Base-by-base conservation (phyloP, 2,113 vertebrate genomes). In the Parus major region DNA sequence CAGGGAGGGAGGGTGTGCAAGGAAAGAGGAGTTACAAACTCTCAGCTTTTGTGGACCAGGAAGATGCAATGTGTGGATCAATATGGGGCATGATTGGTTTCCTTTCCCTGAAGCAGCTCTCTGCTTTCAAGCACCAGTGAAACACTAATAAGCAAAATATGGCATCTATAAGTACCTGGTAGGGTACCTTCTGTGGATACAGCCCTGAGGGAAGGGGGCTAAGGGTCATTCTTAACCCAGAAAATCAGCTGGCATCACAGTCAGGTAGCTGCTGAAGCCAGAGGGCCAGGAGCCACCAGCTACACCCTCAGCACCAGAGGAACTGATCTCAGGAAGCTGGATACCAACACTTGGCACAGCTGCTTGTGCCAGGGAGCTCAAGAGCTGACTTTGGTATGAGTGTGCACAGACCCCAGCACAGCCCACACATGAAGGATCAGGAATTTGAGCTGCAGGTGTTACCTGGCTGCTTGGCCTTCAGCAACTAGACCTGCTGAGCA, bases 111-210 rank as follows among this genome's bases (percentile, higher is more conserved):
- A 81, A 83, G 31, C 6, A 61, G 11, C 44, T 17, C 31, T 66
- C 69, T 61, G 31, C n/a, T 77, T 57, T 63, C 46, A 75, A 83
- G 69, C 16, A 61, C 21, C 39, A 78, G 42, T 44, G 33, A 86
- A 95, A 86, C 8, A 28, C 29, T 71, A 82, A 56, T 36, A 75
- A 82, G 22, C 7, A 46, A 88, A 90, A 69, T 16, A 72, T 0
- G 3, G 22, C 15, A 57, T 41, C 25, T 21, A 0, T 29, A 72
- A 83, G 19, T 27, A 52, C 12, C 19, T 2, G 0, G 0, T 1
- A 41, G 24, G 61, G 20, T n/a, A 46, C 2, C 8, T 61, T 55
- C 41, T 41, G 21, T 2, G 3, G 46, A 53, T 53, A 59, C 11
- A 55, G 23, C 50, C 81, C 52, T 31, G 55, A 78, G 23, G 25